Percentiles rank a stretch among this genome's conserved stretches.
These are phyloP conservation scores for Carassius gibelio DNA, from an alignment of 2,113 vertebrate genomes.

Conservation along the genomic window DNA sequence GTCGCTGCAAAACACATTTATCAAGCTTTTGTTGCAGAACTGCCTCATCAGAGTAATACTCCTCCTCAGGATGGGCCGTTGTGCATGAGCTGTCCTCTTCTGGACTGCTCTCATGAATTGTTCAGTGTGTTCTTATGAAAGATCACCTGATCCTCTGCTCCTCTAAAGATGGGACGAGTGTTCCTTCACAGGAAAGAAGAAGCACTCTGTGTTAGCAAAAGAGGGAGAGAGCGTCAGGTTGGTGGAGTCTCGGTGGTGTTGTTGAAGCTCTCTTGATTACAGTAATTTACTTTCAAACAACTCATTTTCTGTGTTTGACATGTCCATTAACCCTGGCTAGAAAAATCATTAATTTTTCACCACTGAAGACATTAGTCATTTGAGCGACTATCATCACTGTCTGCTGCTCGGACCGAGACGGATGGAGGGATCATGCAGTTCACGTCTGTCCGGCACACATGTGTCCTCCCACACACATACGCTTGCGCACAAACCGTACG, in stretches of 20 bases:
- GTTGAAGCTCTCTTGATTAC: constrained; percentile 69
- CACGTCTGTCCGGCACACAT: constrained; percentile 39
- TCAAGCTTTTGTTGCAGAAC: constrained; percentile 16
- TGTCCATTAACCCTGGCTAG: constrained; percentile 91
- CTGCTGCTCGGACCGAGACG: constrained; percentile 73
- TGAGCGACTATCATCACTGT: constrained; percentile 83
- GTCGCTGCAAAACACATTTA: constrained; percentile 13
- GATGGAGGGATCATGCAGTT: constrained; percentile 48
- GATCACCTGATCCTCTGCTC: constrained; percentile 7
- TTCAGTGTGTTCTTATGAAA: background rate
- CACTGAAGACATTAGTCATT: constrained; percentile 92
- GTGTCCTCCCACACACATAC: constrained; percentile 42
- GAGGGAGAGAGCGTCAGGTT: constrained; percentile 48
- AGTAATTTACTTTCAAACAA: constrained; percentile 96
- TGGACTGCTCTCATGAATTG: background rate
- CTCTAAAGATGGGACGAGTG: background rate
- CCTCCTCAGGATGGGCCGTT: background rate
- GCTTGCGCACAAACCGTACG: background rate
- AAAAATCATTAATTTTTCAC: constrained; percentile 94
- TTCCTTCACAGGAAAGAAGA: background rate
- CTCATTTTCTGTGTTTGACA: constrained; percentile 93
- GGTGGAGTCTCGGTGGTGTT: constrained; percentile 58
- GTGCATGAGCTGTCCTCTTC: background rate
- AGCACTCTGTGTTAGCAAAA: constrained; percentile 21
- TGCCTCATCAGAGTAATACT: background rate